Percentiles rank a stretch among this genome's conserved stretches.
Evolutionary conservation across 2,888 invertebrate species (phyloP).

Genomic region (Euclidia mi): DNA sequence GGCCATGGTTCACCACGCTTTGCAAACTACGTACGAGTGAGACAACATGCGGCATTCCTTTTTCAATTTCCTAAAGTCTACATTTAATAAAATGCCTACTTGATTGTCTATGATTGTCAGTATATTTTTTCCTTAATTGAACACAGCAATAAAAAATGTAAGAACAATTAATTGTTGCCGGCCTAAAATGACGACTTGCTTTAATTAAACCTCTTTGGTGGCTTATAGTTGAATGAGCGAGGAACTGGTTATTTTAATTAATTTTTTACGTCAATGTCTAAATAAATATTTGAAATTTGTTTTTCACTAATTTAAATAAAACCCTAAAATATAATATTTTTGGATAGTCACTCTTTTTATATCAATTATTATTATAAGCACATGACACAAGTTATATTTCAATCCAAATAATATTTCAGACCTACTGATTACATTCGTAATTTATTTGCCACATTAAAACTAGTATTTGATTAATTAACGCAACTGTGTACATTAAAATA

Average conservation of each 20-base stretch:
- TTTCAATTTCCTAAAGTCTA: background rate
- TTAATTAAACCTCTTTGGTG: slow-evolving; percentile 46
- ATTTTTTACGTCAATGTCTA: background rate
- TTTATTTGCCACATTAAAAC: too few species aligned
- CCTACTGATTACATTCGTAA: too few species aligned
- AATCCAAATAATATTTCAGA: too few species aligned
- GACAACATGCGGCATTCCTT: too few species aligned
- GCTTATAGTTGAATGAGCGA: slow-evolving; percentile 24
- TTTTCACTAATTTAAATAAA: too few species aligned
- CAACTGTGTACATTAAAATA: too few species aligned
- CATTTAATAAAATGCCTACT: background rate
- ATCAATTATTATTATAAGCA: too few species aligned
- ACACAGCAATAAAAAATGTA: slow-evolving; percentile 32
- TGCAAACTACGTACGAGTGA: background rate
- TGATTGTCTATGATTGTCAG: slow-evolving; percentile 17
- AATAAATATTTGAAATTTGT: too few species aligned
- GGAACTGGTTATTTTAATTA: slow-evolving; percentile 11
- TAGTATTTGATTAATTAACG: too few species aligned
- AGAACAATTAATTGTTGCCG: slow-evolving; percentile 40
- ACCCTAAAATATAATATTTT: too few species aligned
- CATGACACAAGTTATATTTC: too few species aligned
- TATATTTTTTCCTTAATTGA: slow-evolving; percentile 35
- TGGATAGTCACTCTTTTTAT: too few species aligned
- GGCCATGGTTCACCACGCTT: slow-evolving; percentile 4
- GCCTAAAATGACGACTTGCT: slow-evolving; percentile 36